Base-by-base conservation (phyloP, 2,113 vertebrate genomes). In the Gymnarchus niloticus region DNA sequence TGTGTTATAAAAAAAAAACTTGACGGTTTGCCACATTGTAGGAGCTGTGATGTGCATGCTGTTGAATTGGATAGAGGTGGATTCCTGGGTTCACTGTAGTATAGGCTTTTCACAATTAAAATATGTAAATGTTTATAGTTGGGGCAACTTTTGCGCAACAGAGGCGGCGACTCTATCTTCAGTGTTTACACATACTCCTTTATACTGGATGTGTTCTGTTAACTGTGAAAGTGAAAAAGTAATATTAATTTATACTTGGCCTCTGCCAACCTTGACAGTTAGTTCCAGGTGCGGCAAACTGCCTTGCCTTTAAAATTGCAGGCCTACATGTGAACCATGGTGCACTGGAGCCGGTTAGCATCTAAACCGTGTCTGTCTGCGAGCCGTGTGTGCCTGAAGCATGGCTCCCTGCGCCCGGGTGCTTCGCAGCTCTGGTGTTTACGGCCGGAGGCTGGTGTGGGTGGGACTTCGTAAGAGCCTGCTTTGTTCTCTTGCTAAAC, bases 401-500 rank as follows among this genome's bases (percentile, higher is more conserved):
- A 44, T 21, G 80, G n/a, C 25, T 33, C 65, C 21, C 25, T 44
- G 25, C 54, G 59, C 54, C 37, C 23, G 25, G 23, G 52, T 81
- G 76, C n/a, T 56, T 46, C 37, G 33, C 37, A 48, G 77, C 44
- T 81, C 19, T 19, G 25, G 76, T 85, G 54, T 81, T 61, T 82
- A 82, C 51, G 51, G 80, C 28, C 28, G 49, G 51, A 21, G 25
- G 12, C 49, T 48, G 49, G 17, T 48, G 76, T 78, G 51, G 51
- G 41, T n/a, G 14, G 51, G 48, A 33, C 4, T 56, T 33, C 19
- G 23, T 54, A 25, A 82, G 76, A 44, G 86, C 23, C 25, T 65
- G 87, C 86, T 89, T 90, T 94, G 93, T 92, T 94, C 92, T 91
- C 80, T 83, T 41, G 76, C 81, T 81, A 77, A 90, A 88, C 88